Conservation (phyloP, 2,888 invertebrate genomes). For the Eristalis pertinax region DNA sequence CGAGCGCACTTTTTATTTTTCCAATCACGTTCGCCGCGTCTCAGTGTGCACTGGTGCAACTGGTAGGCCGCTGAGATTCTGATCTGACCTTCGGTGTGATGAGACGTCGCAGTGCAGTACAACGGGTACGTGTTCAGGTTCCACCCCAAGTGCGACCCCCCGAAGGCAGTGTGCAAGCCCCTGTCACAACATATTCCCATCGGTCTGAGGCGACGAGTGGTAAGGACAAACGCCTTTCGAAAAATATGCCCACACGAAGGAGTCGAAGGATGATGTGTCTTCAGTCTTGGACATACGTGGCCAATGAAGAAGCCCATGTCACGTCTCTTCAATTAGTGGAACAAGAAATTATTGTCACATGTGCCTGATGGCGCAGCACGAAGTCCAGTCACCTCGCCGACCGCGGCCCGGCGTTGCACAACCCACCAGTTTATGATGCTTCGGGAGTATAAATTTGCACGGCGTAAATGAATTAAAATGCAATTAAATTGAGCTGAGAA, state of each 20-base stretch:
- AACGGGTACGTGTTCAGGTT: background rate
- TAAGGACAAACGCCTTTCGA: slow-evolving; percentile 59
- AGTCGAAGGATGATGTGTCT: slow-evolving; percentile 3
- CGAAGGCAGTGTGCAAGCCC: slow-evolving; percentile 12
- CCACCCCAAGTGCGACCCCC: slow-evolving; percentile 2
- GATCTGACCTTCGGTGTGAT: slow-evolving; percentile 31
- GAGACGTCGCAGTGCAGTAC: slow-evolving; percentile 2
- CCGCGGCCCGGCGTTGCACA: slow-evolving; percentile 45
- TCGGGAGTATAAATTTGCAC: slow-evolving; percentile 52
- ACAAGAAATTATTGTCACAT: slow-evolving; percentile 59
- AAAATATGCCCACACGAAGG: slow-evolving; percentile 1
- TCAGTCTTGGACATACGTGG: slow-evolving; percentile 34
- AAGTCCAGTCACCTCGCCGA: slow-evolving; percentile 30
- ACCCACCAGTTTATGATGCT: slow-evolving; percentile 58
- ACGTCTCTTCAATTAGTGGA: slow-evolving; percentile 46
- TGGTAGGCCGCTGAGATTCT: slow-evolving; percentile 1
- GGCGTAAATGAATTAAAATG: slow-evolving; percentile 26
- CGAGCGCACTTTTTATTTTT: slow-evolving; percentile 22
- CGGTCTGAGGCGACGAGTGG: slow-evolving; percentile 2
- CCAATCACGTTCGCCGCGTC: slow-evolving; percentile 24
- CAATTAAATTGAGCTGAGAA: slow-evolving; percentile 23
- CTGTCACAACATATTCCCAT: slow-evolving; percentile 49
- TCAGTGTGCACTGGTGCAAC: slow-evolving; percentile 5
- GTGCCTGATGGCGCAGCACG: slow-evolving; percentile 9
- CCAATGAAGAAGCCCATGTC: slow-evolving; percentile 41